Evolutionary conservation across 2,888 invertebrate genomes (phyloP), one percentile per base, ranked within the genome.

Genomic region (Masnerella sp.): DNA sequence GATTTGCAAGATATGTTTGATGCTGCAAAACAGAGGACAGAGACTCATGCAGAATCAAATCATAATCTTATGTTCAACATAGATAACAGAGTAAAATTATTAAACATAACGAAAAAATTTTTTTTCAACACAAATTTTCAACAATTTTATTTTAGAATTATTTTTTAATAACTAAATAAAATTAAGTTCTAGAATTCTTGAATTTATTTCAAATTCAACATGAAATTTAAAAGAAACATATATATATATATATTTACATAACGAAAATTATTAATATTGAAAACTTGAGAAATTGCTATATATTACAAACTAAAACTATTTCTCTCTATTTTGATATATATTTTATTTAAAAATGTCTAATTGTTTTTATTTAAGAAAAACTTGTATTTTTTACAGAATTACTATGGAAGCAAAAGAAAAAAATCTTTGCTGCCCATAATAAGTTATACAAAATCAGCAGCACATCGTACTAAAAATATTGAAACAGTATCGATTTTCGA

Each of bases 401-500:
- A n/a, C n/a, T n/a, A n/a, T n/a, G n/a, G n/a, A n/a, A 5, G 30
- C 30, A 7, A 30, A 30, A 30, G 25, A 7, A 30, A 30, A 30
- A 73, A 75, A 36, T 75, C 77, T 2, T 67, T 87, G 1, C 15
- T 87, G 17, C 87, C 87, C 18, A 80, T 82, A 11, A 80, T 86
- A 28, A 76, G 80, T 51, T 87, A 87, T 56, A 83, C 85, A 34
- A 81, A 83, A 49, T 80, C 85, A 67, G 86, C 85, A 22, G 83
- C 84, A 0, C 81, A 76, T 54, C 81, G 83, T 43, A 83, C 81
- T 30, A 80, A 7, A n/a, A n/a, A 42, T 20, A 78, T 76, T 58
- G 73, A 81, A 17, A 74, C 77, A 5, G 84, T 81, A 64, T 83
- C 83, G 0, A 81, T 87, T 71, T 87, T 86, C 70, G 85, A 87